Percentiles rank a stretch among this genome's conserved stretches.
Evolutionary conservation across 2,797 vertebrate genomes (phyloP).

Genomic region (Prionace glauca): DNA sequence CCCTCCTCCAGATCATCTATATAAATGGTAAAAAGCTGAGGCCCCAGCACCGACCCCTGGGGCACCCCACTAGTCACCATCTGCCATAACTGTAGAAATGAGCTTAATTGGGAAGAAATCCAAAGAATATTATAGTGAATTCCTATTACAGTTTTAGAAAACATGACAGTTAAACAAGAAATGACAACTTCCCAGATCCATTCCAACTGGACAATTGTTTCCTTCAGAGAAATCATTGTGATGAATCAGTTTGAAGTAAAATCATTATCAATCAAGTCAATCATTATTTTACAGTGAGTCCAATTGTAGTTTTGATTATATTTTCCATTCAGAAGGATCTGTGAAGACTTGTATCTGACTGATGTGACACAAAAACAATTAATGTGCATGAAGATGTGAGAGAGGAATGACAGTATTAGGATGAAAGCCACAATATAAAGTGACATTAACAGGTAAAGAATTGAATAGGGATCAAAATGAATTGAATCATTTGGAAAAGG

Average conservation of each 20-base stretch:
- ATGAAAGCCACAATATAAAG: not conserved
- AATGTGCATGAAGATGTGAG: constrained; percentile 30
- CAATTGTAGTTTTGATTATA: constrained; percentile 31
- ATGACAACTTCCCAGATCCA: not conserved
- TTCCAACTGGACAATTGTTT: constrained; percentile 16
- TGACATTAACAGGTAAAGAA: constrained; percentile 26
- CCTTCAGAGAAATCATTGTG: constrained; percentile 11
- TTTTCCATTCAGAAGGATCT: not conserved
- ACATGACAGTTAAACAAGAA: not conserved
- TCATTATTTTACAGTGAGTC: constrained; percentile 14
- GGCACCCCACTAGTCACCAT: too few relatives aligned
- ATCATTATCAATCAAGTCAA: constrained; percentile 31
- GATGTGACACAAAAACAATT: constrained; percentile 29
- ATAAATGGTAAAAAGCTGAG: too few relatives aligned
- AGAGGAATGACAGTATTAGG: constrained; percentile 33
- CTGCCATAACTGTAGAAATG: not conserved
- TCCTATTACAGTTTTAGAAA: not conserved
- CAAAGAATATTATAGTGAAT: constrained; percentile 5
- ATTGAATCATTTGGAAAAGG: constrained; percentile 21
- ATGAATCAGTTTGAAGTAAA: constrained; percentile 28
- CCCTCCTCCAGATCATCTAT: too few relatives aligned
- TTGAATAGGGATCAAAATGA: constrained; percentile 31
- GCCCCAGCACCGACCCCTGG: too few relatives aligned
- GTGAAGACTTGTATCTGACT: constrained; percentile 29
- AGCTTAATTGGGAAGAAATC: constrained; percentile 14